A percentile compares a stretch with the other conserved stretches of the same genome.
These are phyloP conservation scores for Perizoma affinitatum DNA, from an alignment of 2,888 invertebrate species.

Conservation along the genomic window DNA sequence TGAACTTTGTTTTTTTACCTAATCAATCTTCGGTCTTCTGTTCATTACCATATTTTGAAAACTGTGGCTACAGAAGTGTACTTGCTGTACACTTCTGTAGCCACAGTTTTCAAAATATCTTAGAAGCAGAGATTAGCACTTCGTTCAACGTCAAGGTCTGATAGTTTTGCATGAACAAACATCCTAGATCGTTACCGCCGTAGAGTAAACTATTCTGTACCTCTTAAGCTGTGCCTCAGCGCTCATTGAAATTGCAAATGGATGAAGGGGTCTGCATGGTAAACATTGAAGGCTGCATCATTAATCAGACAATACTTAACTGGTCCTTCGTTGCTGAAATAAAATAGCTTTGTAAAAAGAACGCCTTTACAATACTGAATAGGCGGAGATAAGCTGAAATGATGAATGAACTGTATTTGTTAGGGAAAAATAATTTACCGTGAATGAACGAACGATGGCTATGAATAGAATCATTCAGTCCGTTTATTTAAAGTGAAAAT, in stretches of 20 bases:
- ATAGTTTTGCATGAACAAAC: no score
- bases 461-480: background rate
- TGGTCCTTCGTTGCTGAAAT: constrained; percentile 19
- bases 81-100: no score
- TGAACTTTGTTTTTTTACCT: no score
- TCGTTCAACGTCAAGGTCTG: no score
- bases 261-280: constrained; percentile 31
- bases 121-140: no score
- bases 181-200: background rate
- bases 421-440: constrained; percentile 5
- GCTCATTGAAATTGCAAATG: constrained; percentile 36
- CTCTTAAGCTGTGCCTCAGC: constrained; percentile 6
- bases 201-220: background rate
- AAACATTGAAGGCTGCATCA: constrained; percentile 30
- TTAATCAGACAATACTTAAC: constrained; percentile 28
- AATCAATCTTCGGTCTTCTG: no score
- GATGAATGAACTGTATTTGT: constrained; percentile 25
- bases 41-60: no score
- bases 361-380: constrained; percentile 28
- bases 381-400: constrained; percentile 22
- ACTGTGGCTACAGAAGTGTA: no score
- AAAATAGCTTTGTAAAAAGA: constrained; percentile 26
- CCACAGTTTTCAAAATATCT: no score
- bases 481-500: no score
- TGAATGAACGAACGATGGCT: background rate